A percentile compares a stretch with the other conserved stretches of the same genome.
These are phyloP conservation scores for Pseudomyrmex gracilis DNA, from an alignment of 1,140 invertebrate genomes.

Conservation along the genomic window DNA sequence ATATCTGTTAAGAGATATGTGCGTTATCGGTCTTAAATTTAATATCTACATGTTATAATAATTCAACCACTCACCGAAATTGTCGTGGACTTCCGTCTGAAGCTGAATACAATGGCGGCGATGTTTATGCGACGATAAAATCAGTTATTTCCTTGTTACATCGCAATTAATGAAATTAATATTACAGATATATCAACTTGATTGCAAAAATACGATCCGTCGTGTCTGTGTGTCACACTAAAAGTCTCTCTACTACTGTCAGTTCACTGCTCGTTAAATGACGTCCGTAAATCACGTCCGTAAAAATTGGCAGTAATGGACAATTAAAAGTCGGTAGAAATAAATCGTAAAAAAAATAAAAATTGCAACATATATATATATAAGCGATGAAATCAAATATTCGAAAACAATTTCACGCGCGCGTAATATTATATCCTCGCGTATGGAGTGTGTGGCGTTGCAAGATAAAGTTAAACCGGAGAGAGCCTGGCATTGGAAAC, in stretches of 20 bases:
- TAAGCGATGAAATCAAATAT: not conserved
- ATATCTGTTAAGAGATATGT: not conserved
- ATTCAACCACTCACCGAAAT: conserved; percentile 32
- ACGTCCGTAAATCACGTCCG: no score
- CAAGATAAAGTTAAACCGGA: no score
- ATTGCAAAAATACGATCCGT: conserved; percentile 16
- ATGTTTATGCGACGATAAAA: not conserved
- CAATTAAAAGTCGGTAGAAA: no score
- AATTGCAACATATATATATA: no score
- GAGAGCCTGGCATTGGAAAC: not conserved
- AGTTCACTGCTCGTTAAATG: no score
- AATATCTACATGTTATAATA: not conserved
- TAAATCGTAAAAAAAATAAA: no score
- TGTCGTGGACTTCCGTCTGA: not conserved
- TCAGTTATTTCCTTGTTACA: not conserved
- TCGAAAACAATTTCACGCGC: not conserved
- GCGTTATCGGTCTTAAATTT: not conserved
- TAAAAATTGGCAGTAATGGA: no score
- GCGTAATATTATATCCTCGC: not conserved
- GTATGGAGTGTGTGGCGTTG: not conserved
- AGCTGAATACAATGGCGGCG: not conserved
- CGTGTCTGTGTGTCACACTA: conserved; percentile 2
- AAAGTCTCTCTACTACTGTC: no score
- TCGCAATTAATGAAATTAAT: not conserved
- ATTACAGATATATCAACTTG: not conserved